A percentile compares a stretch with the other conserved stretches of the same genome.
These are phyloP conservation scores for Montipora sp. DNA, from an alignment of 64 coral and sea anemone genomes.

Conservation along the genomic window DNA sequence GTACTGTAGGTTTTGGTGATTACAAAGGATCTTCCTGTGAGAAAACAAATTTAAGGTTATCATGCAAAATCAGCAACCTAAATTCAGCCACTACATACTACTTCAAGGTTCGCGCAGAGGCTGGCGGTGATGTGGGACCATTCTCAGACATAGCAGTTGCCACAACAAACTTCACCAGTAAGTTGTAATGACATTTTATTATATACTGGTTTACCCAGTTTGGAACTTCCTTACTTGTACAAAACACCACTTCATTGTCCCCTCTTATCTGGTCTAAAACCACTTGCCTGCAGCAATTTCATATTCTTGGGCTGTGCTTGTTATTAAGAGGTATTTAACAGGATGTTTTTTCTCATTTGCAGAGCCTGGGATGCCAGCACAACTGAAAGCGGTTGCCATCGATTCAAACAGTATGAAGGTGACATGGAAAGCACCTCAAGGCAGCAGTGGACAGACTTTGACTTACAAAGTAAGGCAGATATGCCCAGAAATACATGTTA, in stretches of 20 bases:
- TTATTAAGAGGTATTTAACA: neutral
- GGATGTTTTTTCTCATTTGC: neutral
- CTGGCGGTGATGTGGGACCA: neutral
- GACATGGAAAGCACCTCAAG: slow-evolving; percentile 28
- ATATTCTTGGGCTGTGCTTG: too few species aligned
- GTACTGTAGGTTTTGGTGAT: neutral
- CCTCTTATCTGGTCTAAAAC: too few species aligned
- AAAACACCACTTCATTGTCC: too few species aligned
- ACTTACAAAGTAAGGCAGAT: slow-evolving; percentile 29
- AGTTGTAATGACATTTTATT: neutral
- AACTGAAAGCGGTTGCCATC: neutral
- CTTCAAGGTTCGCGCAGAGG: slow-evolving; percentile 53
- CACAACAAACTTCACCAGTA: slow-evolving; percentile 61
- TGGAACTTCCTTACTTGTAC: too few species aligned
- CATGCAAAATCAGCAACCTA: neutral
- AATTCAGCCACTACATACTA: slow-evolving; percentile 50
- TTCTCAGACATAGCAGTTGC: slow-evolving; percentile 45
- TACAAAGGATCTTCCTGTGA: neutral
- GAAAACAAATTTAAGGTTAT: neutral
- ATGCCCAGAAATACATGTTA: too few species aligned
- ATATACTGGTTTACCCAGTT: neutral
- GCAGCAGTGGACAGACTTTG: neutral
- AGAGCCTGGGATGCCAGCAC: slow-evolving; percentile 21
- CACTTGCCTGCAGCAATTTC: too few species aligned
- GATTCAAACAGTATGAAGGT: slow-evolving; percentile 20